phyloP scores from a whole-genome alignment of 2,797 vertebrate species.

The Clarias platycephalus region DNA sequence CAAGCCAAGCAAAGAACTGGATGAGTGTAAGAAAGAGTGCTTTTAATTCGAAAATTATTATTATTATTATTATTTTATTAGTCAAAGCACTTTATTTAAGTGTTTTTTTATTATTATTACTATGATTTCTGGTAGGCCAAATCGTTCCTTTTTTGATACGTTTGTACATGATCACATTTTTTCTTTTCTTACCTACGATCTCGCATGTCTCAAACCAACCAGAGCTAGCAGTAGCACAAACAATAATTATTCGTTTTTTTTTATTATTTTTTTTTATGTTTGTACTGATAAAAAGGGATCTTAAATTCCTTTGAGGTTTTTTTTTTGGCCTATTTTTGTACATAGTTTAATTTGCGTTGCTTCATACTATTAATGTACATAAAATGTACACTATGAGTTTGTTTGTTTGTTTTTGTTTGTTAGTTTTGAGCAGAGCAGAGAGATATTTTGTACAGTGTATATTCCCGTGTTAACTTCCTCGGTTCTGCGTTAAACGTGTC shows the following conservation, averaged over 20 bases:
- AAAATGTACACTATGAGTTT: slow-evolving; percentile 44
- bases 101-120: slow-evolving; percentile 12
- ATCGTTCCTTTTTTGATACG: slow-evolving; percentile 30
- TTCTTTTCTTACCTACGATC: slow-evolving; percentile 17
- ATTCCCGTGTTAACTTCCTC: slow-evolving; percentile 56
- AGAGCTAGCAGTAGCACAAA: slow-evolving; percentile 50
- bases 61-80: slow-evolving; percentile 27
- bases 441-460: slow-evolving; percentile 70
- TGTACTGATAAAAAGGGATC: slow-evolving; percentile 35
- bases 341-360: slow-evolving; percentile 44
- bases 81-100: slow-evolving; percentile 34
- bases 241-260: background rate
- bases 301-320: background rate
- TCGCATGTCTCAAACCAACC: slow-evolving; percentile 39
- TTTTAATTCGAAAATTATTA: slow-evolving; percentile 11
- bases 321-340: slow-evolving; percentile 53
- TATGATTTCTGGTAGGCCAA: slow-evolving; percentile 29
- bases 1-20: slow-evolving; percentile 12
- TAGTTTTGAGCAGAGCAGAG: slow-evolving; percentile 27
- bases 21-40: slow-evolving; percentile 9
- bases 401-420: background rate
- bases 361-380: slow-evolving; percentile 55
- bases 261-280: slow-evolving; percentile 26
- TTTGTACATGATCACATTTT: slow-evolving; percentile 41
- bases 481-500: slow-evolving; percentile 37